Conservation (phyloP, 2,888 invertebrate genomes). For the Hirtodrosophila duncani region DNA sequence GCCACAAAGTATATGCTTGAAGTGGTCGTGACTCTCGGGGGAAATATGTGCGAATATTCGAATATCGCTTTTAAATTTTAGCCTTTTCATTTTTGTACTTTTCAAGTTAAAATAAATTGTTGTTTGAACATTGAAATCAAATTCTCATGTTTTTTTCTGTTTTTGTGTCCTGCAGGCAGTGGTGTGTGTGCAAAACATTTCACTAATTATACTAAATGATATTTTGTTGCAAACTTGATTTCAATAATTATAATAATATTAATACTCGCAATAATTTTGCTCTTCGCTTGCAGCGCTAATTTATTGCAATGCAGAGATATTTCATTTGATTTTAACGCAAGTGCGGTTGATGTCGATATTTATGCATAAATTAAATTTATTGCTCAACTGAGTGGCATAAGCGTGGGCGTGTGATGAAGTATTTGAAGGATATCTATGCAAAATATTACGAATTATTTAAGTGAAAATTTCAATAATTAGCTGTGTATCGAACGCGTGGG, state of each 20-base stretch:
- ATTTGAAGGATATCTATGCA: constrained; percentile 18
- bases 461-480: too few relatives aligned
- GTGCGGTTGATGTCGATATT: constrained; percentile 6
- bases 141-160: constrained; percentile 19
- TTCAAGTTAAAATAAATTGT: too few relatives aligned
- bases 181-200: not conserved
- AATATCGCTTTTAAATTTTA: too few relatives aligned
- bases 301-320: not conserved
- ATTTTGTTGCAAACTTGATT: not conserved
- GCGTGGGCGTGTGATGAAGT: constrained; percentile 5
- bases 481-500: too few relatives aligned
- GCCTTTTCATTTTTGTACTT: too few relatives aligned
- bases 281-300: constrained; percentile 4
- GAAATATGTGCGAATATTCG: too few relatives aligned
- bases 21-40: too few relatives aligned
- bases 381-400: constrained; percentile 27
- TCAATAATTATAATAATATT: too few relatives aligned
- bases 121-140: too few relatives aligned
- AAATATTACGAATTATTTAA: constrained; percentile 4
- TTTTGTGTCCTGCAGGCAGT: constrained; percentile 4
- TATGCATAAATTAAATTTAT: constrained; percentile 27
- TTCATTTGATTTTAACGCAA: constrained; percentile 1
- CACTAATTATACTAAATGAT: not conserved
- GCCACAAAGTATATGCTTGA: too few relatives aligned
- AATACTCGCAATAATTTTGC: constrained; percentile 2